Evolutionary conservation across 2,797 vertebrate genomes (phyloP), one percentile per base, ranked within the genome.

Genomic region (Pipistrellus nathusii): DNA sequence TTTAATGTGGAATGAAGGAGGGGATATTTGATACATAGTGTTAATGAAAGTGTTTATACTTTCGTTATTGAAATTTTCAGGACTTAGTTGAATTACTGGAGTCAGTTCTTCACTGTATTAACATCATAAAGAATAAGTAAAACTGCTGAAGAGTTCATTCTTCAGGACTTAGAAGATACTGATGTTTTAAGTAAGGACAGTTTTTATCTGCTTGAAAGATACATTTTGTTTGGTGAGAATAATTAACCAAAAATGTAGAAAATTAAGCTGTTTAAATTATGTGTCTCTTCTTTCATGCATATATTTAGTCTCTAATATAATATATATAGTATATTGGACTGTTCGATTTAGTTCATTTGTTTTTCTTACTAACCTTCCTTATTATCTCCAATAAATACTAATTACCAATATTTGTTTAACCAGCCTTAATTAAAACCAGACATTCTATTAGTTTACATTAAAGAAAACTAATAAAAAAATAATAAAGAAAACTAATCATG

Each of bases 31-130:
- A 72, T 23, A 18, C 14, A 20, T 46, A 53, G 25, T 77, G 86
- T 93, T 95, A 21, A 71, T 86, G 57, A 73, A 51, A 2, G 44
- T 32, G 57, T 90, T 90, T 48, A 72, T 8, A 17, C 0, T 88
- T 92, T 89, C 44, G 9, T 71, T 55, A 13, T 59, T 95, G 3
- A n/a, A 85, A 85, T 80, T 97, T 97, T 84, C 93, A 99, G 99
- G 94, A 95, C 93, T 89, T 96, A 21, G 98, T 96, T 93, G 98
- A 98, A 27, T 96, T 99, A 41, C 99, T 99, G 13, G 97, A 98
- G 38, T 98, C 99, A 17, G 94, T 99, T 94, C 85, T 99, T 62
- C 98, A 97, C 62, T 99, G 98, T 98, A 98, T 99, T 96, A 97
- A 99, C 91, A 93, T 98, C 64, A 98, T 99, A 38, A 98, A 97